Evolutionary conservation across 2,113 vertebrate species (phyloP), one percentile per base, ranked within the genome.

Genomic region (Polyodon spathula): DNA sequence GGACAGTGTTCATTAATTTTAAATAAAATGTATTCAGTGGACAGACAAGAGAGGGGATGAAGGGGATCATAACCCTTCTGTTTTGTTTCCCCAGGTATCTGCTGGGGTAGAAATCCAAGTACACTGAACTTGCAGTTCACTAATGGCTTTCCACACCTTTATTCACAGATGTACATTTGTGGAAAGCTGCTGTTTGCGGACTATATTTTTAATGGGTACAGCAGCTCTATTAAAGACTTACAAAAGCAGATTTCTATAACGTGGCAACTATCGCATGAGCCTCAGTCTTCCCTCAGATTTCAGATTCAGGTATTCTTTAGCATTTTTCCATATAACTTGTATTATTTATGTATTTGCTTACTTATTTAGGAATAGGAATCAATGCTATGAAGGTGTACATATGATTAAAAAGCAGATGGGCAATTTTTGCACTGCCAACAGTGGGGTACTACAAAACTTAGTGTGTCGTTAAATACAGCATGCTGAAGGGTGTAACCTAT

Each of bases 161-260:
- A 48, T 72, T 79, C 66, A 63, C 68, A 89, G 86, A 86, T 87
- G 82, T 84, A 89, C 65, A 63, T 87, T 66, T 48, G 62, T 65
- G 84, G 83, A 64, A 88, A 78, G 69, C 79, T 90, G 62, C 67
- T 89, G 64, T 90, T 89, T 76, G 76, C 74, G 63, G 87, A 74
- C 50, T 79, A 71, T 65, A 68, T 84, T 71, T 82, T 77, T 73
- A 84, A 73, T 17, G 77, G 75, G 17, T 78, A 79, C 61, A 80
- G 80, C 69, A 80, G 76, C 65, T 82, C 83, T 41, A 65, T 69
- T 62, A 65, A 68, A 71, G 82, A 89, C 66, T 81, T 93, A 78
- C 81, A 84, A 60, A 87, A 89, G 52, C 86, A 93, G 78, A 86
- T 83, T 67, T 66, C 68, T 59, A 84, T 74, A 74, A 84, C 83